A percentile compares a stretch with the other conserved stretches of the same genome.
Conservation (phyloP, 2,888 invertebrate genomes). For the Andrena trimmerana region DNA sequence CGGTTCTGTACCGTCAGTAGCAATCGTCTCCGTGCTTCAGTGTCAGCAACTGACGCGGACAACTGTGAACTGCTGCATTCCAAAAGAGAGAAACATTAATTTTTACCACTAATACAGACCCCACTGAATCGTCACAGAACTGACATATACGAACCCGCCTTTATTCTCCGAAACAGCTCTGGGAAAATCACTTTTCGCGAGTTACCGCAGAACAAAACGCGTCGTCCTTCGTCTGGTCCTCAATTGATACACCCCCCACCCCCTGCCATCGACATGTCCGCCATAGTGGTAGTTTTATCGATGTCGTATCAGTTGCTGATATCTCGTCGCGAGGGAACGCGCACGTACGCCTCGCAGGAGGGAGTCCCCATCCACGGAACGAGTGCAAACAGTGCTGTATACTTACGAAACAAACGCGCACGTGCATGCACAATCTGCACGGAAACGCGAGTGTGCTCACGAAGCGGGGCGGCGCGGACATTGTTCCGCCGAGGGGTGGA, state of each 20-base stretch:
- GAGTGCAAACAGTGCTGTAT: background rate
- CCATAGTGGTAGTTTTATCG: constrained; percentile 49
- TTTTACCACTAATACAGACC: too few relatives aligned
- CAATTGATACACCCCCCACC: background rate
- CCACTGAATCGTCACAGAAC: too few relatives aligned
- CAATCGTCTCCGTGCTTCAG: too few relatives aligned
- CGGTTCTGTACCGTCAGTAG: too few relatives aligned
- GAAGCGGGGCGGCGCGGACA: constrained; percentile 7
- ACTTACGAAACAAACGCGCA: constrained; percentile 11
- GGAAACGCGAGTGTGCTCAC: constrained; percentile 8
- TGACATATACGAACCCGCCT: too few relatives aligned
- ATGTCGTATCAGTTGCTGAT: constrained; percentile 62
- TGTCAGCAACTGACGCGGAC: too few relatives aligned
- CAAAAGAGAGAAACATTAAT: too few relatives aligned
- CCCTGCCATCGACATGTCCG: background rate
- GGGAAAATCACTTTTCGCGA: constrained; percentile 3
- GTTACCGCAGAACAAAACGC: constrained; percentile 2
- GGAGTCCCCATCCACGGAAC: background rate
- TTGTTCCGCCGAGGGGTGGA: background rate
- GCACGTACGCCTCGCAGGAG: constrained; percentile 25
- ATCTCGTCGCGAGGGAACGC: constrained; percentile 28
- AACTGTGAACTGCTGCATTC: too few relatives aligned
- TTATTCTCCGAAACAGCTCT: background rate
- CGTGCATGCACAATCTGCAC: constrained; percentile 23
- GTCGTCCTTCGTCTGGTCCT: background rate